phyloP scores from a whole-genome alignment of 2,113 vertebrate genomes.

The Thunnus maccoyii region DNA sequence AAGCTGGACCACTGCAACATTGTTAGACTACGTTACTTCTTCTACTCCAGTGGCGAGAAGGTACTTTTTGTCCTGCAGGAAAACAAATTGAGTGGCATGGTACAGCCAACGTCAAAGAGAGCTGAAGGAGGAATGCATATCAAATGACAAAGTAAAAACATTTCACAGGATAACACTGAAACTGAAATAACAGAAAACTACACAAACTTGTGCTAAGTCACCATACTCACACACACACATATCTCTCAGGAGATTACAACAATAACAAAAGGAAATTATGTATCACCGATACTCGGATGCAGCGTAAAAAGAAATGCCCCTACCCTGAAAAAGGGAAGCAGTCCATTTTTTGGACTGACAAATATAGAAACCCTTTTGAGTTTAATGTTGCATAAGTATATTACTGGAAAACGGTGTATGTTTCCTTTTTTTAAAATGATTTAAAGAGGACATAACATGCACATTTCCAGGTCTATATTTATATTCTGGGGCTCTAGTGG shows the following conservation, averaged over 20 bases:
- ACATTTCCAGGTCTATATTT: no score
- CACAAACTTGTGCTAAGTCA: neutral
- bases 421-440: neutral
- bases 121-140: neutral
- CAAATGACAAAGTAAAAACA: neutral
- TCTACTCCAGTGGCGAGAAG: constrained; percentile 96
- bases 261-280: neutral
- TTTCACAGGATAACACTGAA: neutral
- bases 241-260: neutral
- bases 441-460: no score
- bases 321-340: constrained; percentile 15
- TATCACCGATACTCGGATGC: neutral
- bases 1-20: constrained; percentile 96
- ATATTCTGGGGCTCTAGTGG: no score
- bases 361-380: constrained; percentile 20
- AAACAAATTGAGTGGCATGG: no score
- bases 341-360: constrained; percentile 13
- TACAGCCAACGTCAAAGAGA: neutral
- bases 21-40: constrained; percentile 93
- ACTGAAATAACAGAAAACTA: neutral
- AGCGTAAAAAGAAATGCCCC: neutral
- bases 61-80: constrained; percentile 64
- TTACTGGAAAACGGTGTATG: constrained; percentile 1
- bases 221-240: neutral
- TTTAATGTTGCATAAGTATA: constrained; percentile 2